A percentile compares a stretch with the other conserved stretches of the same genome.
These are phyloP conservation scores for Drosophila nebulosa DNA, from an alignment of 1,140 invertebrate species.

Conservation along the genomic window DNA sequence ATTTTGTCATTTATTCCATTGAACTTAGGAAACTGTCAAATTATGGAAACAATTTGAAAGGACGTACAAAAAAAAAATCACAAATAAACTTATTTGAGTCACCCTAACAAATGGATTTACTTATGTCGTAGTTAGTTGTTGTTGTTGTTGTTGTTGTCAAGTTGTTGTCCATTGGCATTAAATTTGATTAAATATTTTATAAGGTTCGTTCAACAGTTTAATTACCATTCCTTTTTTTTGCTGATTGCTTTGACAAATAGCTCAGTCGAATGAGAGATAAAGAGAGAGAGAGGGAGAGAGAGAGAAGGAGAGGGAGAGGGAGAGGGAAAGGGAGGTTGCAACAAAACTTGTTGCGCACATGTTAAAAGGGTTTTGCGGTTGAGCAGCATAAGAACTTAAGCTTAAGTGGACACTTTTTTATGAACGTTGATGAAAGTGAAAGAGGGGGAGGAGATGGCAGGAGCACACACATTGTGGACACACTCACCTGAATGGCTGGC, in stretches of 20 bases:
- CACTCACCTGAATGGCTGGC: slow-evolving; percentile 86
- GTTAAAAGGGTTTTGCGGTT: background rate
- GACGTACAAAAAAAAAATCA: too few species aligned
- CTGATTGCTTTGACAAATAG: background rate
- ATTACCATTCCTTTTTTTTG: background rate
- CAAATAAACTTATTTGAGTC: too few species aligned
- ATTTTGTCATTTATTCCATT: too few species aligned
- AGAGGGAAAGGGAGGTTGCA: background rate
- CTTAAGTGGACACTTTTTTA: slow-evolving; percentile 18
- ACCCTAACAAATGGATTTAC: too few species aligned
- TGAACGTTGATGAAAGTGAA: too few species aligned
- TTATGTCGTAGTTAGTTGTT: too few species aligned
- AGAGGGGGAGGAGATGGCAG: background rate
- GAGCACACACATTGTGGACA: too few species aligned
- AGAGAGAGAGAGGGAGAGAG: background rate
- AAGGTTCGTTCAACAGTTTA: background rate
- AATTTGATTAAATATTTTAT: background rate
- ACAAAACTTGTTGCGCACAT: slow-evolving; percentile 52
- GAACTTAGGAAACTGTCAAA: too few species aligned
- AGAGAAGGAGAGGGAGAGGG: too few species aligned
- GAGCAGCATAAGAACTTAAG: slow-evolving; percentile 10
- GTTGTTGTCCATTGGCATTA: too few species aligned
- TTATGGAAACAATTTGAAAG: too few species aligned
- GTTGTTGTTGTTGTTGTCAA: background rate
- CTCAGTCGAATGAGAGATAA: background rate